phyloP scores from a whole-genome alignment of 1,140 invertebrate species.

The Euschistus heros region DNA sequence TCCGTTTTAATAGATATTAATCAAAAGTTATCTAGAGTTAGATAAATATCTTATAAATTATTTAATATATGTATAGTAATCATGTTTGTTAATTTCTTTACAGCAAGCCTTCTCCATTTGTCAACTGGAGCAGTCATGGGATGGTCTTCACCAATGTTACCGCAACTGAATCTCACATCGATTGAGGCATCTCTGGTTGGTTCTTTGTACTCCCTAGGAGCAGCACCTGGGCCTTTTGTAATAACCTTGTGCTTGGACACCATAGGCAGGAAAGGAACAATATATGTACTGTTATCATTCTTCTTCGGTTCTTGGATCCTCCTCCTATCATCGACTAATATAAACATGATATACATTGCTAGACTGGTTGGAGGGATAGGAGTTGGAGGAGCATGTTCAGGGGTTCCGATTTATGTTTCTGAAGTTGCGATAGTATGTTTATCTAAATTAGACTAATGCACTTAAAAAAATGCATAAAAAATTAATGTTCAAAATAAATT shows the following conservation, averaged over 20 bases:
- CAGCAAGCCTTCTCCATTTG: slow-evolving; percentile 17
- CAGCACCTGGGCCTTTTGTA: slow-evolving; percentile 1
- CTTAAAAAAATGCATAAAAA: neutral
- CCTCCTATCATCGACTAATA: neutral
- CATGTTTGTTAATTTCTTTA: neutral
- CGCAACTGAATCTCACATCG: slow-evolving; percentile 8
- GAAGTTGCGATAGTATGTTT: slow-evolving; percentile 19
- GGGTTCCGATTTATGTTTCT: slow-evolving; percentile 17
- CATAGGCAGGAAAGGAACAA: neutral
- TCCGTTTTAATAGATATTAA: no score
- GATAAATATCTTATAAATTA: no score
- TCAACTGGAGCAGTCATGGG: slow-evolving; percentile 6
- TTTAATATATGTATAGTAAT: no score
- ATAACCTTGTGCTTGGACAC: slow-evolving; percentile 5
- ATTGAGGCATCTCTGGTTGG: slow-evolving; percentile 7
- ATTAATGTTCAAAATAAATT: no score
- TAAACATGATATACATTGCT: slow-evolving; percentile 11
- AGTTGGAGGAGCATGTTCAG: slow-evolving; percentile 9
- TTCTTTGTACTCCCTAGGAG: slow-evolving; percentile 15
- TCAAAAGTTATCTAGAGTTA: no score
- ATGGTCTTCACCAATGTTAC: slow-evolving; percentile 21
- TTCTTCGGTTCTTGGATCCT: slow-evolving; percentile 15
- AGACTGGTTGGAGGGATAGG: slow-evolving; percentile 13
- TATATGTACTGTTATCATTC: neutral
- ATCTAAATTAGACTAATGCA: neutral